These are phyloP conservation scores for Mythimna lalbum DNA, from an alignment of 2,888 invertebrate species.

Conservation along the genomic window DNA sequence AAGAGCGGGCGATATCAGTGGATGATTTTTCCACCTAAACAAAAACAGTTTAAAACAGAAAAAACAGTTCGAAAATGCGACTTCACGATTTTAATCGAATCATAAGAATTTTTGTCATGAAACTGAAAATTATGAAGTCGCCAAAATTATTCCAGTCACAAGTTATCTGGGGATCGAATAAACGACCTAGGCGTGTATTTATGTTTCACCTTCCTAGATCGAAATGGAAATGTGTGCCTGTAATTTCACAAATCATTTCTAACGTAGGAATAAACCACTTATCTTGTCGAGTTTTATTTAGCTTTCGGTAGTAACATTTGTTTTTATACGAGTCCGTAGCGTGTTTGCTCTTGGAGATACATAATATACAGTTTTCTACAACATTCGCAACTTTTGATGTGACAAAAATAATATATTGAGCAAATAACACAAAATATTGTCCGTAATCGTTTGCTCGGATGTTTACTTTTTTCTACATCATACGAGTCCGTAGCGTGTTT, in stretches of 20 bases:
- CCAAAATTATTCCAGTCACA: constrained; percentile 10
- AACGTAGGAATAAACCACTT: constrained; percentile 36
- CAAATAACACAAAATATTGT: constrained; percentile 33
- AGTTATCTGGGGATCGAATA: constrained; percentile 8
- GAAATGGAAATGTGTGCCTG: constrained; percentile 34
- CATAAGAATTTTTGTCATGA: background rate
- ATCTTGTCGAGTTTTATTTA: constrained; percentile 30
- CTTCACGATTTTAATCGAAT: background rate
- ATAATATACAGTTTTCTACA: constrained; percentile 45
- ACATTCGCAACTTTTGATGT: constrained; percentile 28
- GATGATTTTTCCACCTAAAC: too few relatives aligned
- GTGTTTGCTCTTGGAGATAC: constrained; percentile 26
- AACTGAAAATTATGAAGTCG: background rate
- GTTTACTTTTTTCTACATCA: too few relatives aligned
- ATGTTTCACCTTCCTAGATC: constrained; percentile 27
- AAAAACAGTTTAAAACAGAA: background rate
- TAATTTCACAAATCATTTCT: constrained; percentile 47
- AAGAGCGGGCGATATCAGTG: too few relatives aligned
- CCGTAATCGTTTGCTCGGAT: background rate
- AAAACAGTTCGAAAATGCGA: background rate
- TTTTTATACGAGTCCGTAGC: constrained; percentile 29
- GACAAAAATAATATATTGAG: constrained; percentile 36
- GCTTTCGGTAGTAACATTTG: constrained; percentile 27
- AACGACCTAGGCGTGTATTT: constrained; percentile 16
- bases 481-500: constrained; percentile 24